phyloP scores from a whole-genome alignment of 2,797 vertebrate species.

The Rallus crepitans region DNA sequence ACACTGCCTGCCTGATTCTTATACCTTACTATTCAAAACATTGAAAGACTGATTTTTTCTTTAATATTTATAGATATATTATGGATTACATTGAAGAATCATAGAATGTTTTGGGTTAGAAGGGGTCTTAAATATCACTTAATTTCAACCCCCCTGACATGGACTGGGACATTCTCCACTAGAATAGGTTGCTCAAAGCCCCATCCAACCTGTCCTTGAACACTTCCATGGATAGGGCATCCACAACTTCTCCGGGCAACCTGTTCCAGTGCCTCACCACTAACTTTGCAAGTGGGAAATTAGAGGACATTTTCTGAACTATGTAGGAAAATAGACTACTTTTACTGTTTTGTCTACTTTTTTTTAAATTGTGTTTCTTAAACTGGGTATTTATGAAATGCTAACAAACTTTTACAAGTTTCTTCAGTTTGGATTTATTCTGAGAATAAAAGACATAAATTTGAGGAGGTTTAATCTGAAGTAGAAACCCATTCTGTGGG shows the following conservation, averaged over 20 bases:
- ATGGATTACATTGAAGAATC: neutral
- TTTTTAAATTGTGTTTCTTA: neutral
- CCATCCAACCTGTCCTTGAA: too few relatives aligned
- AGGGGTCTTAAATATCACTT: too few relatives aligned
- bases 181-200: too few relatives aligned
- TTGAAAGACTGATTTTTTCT: neutral
- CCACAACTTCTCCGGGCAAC: too few relatives aligned
- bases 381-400: neutral
- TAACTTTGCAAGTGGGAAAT: neutral
- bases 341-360: neutral
- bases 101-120: too few relatives aligned
- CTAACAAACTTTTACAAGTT: neutral
- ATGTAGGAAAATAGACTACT: fast-evolving
- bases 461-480: neutral
- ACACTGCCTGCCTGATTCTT: neutral
- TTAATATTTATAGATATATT: neutral
- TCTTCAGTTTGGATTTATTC: neutral
- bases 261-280: too few relatives aligned
- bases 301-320: neutral
- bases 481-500: neutral
- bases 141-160: too few relatives aligned
- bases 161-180: too few relatives aligned
- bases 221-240: too few relatives aligned
- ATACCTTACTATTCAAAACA: neutral
- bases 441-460: neutral